A percentile compares a stretch with the other conserved stretches of the same genome.
phyloP scores from a whole-genome alignment of 1,140 invertebrate species.

The Asbolus verrucosus region DNA sequence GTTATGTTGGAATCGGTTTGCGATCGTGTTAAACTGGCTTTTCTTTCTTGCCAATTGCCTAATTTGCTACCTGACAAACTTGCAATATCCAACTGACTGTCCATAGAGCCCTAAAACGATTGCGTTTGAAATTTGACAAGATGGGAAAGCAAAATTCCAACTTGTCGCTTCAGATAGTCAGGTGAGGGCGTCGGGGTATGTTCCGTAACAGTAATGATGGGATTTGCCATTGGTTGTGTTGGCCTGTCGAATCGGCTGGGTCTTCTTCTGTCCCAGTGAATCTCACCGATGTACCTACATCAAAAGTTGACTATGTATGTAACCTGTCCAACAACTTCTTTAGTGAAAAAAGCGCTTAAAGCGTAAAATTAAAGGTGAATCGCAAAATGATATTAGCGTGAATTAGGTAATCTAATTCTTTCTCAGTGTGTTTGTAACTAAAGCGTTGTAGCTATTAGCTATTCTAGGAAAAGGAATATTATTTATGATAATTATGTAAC shows the following conservation, averaged over 20 bases:
- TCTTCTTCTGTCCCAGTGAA: slow-evolving; percentile 68
- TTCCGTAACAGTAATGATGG: slow-evolving; percentile 96
- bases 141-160: slow-evolving; percentile 61
- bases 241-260: slow-evolving; percentile 58
- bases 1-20: slow-evolving; percentile 96
- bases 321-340: neutral
- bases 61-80: slow-evolving; percentile 74
- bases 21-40: slow-evolving; percentile 83
- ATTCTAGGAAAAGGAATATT: slow-evolving; percentile 13
- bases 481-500: slow-evolving; percentile 1
- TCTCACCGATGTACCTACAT: slow-evolving; percentile 72
- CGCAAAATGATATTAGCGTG: neutral
- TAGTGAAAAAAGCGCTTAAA: neutral
- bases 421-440: neutral
- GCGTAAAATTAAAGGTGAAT: neutral
- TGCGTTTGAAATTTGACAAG: neutral
- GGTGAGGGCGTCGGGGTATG: slow-evolving; percentile 91
- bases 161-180: slow-evolving; percentile 83
- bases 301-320: no score
- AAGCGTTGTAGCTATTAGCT: slow-evolving; percentile 6
- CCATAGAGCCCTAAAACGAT: slow-evolving; percentile 75
- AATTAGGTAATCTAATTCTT: no score
- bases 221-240: slow-evolving; percentile 73
- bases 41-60: slow-evolving; percentile 71
- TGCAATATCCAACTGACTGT: slow-evolving; percentile 81